Base-by-base conservation (phyloP, 2,113 vertebrate species). In the Eurypyga helias region DNA sequence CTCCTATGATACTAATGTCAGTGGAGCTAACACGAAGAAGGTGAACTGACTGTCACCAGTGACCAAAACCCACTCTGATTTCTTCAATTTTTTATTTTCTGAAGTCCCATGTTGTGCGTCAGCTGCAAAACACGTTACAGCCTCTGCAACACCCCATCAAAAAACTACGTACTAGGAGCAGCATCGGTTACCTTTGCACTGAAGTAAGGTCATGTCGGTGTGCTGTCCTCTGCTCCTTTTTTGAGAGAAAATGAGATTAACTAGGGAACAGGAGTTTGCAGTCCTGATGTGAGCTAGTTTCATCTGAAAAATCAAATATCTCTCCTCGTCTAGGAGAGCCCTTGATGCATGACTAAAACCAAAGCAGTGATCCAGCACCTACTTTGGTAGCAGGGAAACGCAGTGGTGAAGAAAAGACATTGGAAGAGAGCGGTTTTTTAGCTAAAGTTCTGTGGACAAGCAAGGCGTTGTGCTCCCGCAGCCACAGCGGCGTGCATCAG, bases 1-100 rank as follows among this genome's bases (percentile, higher is more conserved):
- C 24, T 64, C 17, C 65, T 24, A 16, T 1, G 0, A 24, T 10
- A 66, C 31, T 5, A 11, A 17, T 0, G 3, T 16, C 65, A 28
- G 17, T 7, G 36, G 36, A 88, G 43, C 33, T 4, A 11, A 29
- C 18, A 49, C 0, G 3, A 57, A 23, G 11, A 21, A 38, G 29
- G 21, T 17, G 18, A 58, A 31, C 46, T 16, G 17, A 58, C 28
- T 3, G 1, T 15, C 43, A 25, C 23, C 45, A 29, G 38, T 2
- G 17, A 60, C 25, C 29, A 1, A 82, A 76, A 45, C 6, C 25
- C 66, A 62, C 15, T 11, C 31, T 2, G 0, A 29, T 41, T 17
- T 26, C 24, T 24, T 7, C 29, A 14, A 17, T 5, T 17, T n/a
- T 41, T 36, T 45, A 6, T 60, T 34, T 77, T 31, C 58, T 31